Conservation (phyloP, 2,888 invertebrate species). For the Synergus japonicus region DNA sequence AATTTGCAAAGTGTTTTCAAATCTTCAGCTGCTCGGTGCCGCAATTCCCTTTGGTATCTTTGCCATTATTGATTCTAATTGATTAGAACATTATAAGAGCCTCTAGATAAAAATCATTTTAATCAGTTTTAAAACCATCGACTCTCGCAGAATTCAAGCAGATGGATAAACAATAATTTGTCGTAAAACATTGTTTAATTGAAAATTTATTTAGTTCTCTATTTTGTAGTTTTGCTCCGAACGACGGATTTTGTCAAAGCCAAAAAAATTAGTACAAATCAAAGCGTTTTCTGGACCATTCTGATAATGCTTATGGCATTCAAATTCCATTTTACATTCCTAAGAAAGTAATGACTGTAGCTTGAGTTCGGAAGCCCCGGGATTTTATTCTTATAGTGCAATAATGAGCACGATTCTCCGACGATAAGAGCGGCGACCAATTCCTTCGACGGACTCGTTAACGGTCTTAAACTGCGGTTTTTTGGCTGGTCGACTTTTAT, state of each 20-base stretch:
- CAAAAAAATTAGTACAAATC: not conserved
- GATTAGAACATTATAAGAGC: not conserved
- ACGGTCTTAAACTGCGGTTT: slow-evolving; percentile 34
- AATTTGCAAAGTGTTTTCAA: slow-evolving; percentile 30
- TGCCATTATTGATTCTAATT: not conserved
- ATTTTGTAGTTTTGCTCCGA: no score
- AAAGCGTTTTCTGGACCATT: not conserved
- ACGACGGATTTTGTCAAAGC: no score
- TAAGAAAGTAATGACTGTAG: slow-evolving; percentile 8
- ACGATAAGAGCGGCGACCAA: slow-evolving; percentile 25
- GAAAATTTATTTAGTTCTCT: no score
- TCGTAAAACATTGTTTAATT: no score
- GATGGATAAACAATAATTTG: no score
- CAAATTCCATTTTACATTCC: not conserved
- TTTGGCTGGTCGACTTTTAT: slow-evolving; percentile 23
- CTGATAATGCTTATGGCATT: not conserved
- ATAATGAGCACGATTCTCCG: slow-evolving; percentile 35
- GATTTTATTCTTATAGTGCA: slow-evolving; percentile 40
- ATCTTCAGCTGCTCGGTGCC: slow-evolving; percentile 21
- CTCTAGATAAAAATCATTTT: no score
- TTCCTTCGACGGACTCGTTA: slow-evolving; percentile 35
- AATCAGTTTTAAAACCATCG: no score
- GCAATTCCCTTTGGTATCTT: not conserved
- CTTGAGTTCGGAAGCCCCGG: slow-evolving; percentile 21
- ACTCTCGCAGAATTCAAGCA: no score